Percentiles rank a stretch among this genome's conserved stretches.
Conservation (phyloP, 37 sponge, comb jelly and placozoan genomes). For the Tethya wilhelma region DNA sequence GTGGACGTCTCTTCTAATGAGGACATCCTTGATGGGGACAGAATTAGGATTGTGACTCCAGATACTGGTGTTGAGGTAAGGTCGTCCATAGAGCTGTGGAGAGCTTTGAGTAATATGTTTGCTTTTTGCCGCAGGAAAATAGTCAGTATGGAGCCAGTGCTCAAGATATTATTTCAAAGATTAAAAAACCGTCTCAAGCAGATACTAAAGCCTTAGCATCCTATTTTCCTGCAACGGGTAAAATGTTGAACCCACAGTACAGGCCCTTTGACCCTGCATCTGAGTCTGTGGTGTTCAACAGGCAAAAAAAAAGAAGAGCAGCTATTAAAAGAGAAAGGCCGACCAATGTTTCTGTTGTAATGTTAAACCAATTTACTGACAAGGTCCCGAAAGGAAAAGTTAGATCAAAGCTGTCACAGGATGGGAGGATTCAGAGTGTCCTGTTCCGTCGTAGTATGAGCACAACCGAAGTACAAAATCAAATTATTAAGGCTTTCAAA, state of each 20-base stretch:
- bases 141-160: no score
- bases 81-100: no score
- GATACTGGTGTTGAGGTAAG: no score
- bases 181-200: not conserved
- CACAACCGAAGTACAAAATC: not conserved
- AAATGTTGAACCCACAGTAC: not conserved
- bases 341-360: not conserved
- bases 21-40: no score
- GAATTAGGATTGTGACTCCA: no score
- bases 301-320: not conserved
- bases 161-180: not conserved
- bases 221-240: not conserved
- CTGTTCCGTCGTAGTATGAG: not conserved
- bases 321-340: not conserved
- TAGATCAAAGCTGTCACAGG: not conserved
- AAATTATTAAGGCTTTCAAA: not conserved
- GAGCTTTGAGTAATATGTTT: no score
- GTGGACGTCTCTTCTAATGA: no score
- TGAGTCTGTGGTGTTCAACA: not conserved
- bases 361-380: not conserved
- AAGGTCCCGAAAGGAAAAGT: not conserved
- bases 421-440: not conserved
- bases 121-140: no score
- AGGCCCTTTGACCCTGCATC: not conserved
- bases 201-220: not conserved